These are phyloP conservation scores for Oligia latruncula DNA, from an alignment of 2,888 invertebrate species.

Conservation along the genomic window DNA sequence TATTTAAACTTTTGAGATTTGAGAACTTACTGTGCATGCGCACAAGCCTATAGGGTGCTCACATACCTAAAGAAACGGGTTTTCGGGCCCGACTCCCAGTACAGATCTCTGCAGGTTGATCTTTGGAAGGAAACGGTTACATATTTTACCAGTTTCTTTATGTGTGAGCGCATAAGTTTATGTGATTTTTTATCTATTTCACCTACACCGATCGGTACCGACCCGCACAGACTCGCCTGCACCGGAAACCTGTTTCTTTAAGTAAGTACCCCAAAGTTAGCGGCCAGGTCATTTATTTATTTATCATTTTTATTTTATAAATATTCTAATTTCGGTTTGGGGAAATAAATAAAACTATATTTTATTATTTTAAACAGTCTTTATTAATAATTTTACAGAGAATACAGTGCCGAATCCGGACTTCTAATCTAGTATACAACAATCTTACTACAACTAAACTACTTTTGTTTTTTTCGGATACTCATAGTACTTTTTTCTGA, in stretches of 20 bases:
- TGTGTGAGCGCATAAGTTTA: no score
- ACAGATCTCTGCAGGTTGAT: no score
- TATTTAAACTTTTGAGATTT: no score
- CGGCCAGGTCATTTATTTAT: background rate
- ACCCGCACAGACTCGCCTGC: no score
- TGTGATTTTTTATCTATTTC: no score
- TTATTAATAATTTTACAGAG: background rate
- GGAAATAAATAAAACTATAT: slow-evolving; percentile 6
- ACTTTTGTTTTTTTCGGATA: background rate
- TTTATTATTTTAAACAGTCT: background rate
- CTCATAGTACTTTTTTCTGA: background rate
- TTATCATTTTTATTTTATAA: background rate
- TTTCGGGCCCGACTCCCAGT: no score
- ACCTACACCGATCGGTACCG: no score
- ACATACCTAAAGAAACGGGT: no score
- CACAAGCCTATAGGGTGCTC: background rate
- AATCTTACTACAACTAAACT: background rate
- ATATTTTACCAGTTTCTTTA: no score
- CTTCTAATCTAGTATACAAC: background rate
- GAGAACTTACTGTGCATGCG: background rate
- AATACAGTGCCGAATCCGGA: background rate
- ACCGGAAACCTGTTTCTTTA: no score
- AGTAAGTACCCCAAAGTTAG: background rate
- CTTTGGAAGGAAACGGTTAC: no score
- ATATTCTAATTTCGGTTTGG: background rate